Conservation (phyloP, 1,140 invertebrate genomes). For the Saccostrea glomerata region DNA sequence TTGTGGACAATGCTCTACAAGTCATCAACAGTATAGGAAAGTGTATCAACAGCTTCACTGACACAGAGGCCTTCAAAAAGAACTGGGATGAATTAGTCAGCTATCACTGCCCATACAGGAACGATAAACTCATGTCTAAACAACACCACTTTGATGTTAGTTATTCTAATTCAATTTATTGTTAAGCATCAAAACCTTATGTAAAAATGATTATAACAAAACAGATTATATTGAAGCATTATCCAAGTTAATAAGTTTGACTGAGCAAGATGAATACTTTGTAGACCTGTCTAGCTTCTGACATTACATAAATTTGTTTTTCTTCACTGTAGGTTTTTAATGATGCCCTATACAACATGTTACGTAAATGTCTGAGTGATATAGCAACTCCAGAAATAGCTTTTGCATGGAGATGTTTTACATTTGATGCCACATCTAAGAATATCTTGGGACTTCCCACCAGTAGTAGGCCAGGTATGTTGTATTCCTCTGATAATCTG, state of each 20-base stretch:
- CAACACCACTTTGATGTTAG: slow-evolving; percentile 95
- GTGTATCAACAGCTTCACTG: slow-evolving; percentile 73
- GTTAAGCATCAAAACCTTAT: neutral
- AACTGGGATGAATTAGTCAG: slow-evolving; percentile 69
- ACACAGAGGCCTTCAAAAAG: slow-evolving; percentile 68
- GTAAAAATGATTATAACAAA: neutral
- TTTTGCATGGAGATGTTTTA: slow-evolving; percentile 77
- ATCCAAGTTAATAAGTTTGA: neutral
- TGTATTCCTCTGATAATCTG: too few relatives aligned
- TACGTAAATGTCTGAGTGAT: slow-evolving; percentile 69
- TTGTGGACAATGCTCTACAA: slow-evolving; percentile 75
- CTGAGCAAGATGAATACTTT: neutral
- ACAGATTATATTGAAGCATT: neutral
- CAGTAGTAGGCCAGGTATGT: slow-evolving; percentile 74
- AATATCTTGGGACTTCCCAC: slow-evolving; percentile 71
- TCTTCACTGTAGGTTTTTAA: slow-evolving; percentile 71
- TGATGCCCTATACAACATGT: slow-evolving; percentile 73
- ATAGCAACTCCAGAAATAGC: slow-evolving; percentile 74
- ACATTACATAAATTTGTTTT: neutral
- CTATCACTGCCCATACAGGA: slow-evolving; percentile 74
- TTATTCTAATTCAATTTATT: slow-evolving; percentile 28
- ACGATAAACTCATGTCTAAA: slow-evolving; percentile 74
- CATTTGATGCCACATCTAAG: slow-evolving; percentile 72
- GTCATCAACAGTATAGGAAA: slow-evolving; percentile 74
- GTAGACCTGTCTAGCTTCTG: neutral